phyloP scores from a whole-genome alignment of 2,888 invertebrate genomes.

The Agrilus biguttatus region DNA sequence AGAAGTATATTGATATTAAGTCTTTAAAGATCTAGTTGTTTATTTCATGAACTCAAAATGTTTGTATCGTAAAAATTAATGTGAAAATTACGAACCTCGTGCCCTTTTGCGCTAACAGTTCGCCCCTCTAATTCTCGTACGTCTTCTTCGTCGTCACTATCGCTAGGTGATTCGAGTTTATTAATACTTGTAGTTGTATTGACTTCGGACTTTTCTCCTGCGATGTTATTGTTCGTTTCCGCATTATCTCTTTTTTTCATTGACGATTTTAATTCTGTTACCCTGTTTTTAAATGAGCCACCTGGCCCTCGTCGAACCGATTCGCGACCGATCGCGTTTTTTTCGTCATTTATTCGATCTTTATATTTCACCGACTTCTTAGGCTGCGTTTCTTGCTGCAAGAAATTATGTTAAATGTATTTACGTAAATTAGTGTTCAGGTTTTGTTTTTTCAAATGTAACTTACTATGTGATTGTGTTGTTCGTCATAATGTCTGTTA shows the following conservation, averaged over 20 bases:
- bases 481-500: too few species aligned
- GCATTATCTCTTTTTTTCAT: neutral
- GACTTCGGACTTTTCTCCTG: too few species aligned
- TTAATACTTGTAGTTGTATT: neutral
- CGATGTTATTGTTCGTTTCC: slow-evolving; percentile 4
- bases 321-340: neutral
- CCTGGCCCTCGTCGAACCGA: neutral
- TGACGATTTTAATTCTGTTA: neutral
- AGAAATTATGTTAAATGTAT: too few species aligned
- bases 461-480: too few species aligned
- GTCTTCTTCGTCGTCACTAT: slow-evolving; percentile 56
- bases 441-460: too few species aligned
- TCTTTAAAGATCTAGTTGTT: too few species aligned
- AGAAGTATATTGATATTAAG: too few species aligned
- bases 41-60: too few species aligned
- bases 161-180: slow-evolving; percentile 26
- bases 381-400: too few species aligned
- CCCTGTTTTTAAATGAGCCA: neutral
- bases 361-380: too few species aligned
- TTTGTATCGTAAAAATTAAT: neutral
- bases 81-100: slow-evolving; percentile 41
- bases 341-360: too few species aligned
- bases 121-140: slow-evolving; percentile 66
- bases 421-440: too few species aligned
- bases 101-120: slow-evolving; percentile 60